Evolutionary conservation across 2,888 invertebrate species (phyloP).

Genomic region (Hirtodrosophila cameraria): DNA sequence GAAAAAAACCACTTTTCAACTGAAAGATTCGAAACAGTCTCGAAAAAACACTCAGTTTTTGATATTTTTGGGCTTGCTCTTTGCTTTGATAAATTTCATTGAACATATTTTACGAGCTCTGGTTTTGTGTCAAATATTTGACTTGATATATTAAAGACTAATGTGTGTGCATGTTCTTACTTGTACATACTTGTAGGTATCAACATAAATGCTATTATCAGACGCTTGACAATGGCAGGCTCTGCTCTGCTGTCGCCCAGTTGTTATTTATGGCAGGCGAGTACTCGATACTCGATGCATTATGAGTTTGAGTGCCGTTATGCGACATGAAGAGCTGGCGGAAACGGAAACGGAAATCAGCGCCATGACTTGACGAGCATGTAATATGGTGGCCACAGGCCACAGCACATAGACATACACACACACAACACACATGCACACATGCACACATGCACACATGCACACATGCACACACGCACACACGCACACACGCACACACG

Average conservation of each 20-base stretch:
- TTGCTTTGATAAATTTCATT: no score
- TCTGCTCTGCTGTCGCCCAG: slow-evolving; percentile 14
- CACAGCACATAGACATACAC: background rate
- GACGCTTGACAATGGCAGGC: slow-evolving; percentile 32
- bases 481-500: background rate
- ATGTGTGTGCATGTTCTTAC: background rate
- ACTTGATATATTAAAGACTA: no score
- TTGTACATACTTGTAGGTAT: background rate
- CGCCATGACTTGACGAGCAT: slow-evolving; percentile 50
- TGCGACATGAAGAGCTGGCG: slow-evolving; percentile 42
- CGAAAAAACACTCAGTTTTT: no score
- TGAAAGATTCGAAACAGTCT: no score
- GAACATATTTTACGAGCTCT: no score
- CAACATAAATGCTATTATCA: slow-evolving; percentile 42
- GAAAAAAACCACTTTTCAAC: no score
- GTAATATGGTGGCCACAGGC: slow-evolving; percentile 48
- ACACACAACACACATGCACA: background rate
- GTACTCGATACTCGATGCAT: no score
- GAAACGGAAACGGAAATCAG: slow-evolving; percentile 55
- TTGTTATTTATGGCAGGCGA: slow-evolving; percentile 66
- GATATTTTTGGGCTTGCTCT: no score
- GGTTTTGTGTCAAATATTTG: no score
- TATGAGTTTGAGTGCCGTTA: slow-evolving; percentile 34
- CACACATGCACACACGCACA: slow-evolving; percentile 10
- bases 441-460: no score